These are phyloP conservation scores for Syritta pipiens DNA, from an alignment of 2,888 invertebrate species.

Conservation along the genomic window DNA sequence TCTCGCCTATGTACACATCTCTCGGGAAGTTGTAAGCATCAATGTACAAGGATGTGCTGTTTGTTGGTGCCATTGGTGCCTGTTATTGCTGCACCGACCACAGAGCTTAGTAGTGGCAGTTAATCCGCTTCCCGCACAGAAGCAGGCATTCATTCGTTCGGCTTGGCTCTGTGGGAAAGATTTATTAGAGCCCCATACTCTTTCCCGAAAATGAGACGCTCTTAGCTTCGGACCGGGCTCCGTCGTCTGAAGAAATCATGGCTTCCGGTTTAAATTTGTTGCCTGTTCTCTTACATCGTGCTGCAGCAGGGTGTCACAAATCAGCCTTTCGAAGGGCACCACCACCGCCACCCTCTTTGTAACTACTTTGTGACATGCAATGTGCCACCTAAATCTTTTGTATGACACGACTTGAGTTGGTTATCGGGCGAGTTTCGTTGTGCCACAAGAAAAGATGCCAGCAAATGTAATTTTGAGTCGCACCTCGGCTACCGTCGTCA, in stretches of 20 bases:
- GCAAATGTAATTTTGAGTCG: slow-evolving; percentile 59
- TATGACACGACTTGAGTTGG: slow-evolving; percentile 25
- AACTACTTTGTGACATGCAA: slow-evolving; percentile 64
- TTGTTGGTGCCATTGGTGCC: background rate
- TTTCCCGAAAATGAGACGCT: background rate
- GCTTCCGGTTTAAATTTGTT: slow-evolving; percentile 60
- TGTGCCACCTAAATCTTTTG: slow-evolving; percentile 62
- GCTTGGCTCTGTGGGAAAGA: slow-evolving; percentile 48
- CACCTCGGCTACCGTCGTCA: background rate
- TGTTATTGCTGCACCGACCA: background rate
- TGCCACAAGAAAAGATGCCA: slow-evolving; percentile 55
- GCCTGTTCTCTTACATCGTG: slow-evolving; percentile 29
- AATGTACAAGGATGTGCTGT: slow-evolving; percentile 43
- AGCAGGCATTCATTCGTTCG: slow-evolving; percentile 40
- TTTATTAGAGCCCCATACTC: slow-evolving; percentile 40
- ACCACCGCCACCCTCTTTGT: slow-evolving; percentile 17
- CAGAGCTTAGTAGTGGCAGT: slow-evolving; percentile 57
- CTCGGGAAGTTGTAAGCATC: slow-evolving; percentile 48
- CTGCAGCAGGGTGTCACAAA: slow-evolving; percentile 56
- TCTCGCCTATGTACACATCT: slow-evolving; percentile 28
- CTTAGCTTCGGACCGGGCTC: background rate
- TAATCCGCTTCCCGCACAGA: slow-evolving; percentile 58
- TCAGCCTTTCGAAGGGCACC: slow-evolving; percentile 26
- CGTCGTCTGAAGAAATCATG: slow-evolving; percentile 38
- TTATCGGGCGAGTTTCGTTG: slow-evolving; percentile 47